These are phyloP conservation scores for Tryphoninae sp. DNA, from an alignment of 2,888 invertebrate genomes.

Conservation along the genomic window DNA sequence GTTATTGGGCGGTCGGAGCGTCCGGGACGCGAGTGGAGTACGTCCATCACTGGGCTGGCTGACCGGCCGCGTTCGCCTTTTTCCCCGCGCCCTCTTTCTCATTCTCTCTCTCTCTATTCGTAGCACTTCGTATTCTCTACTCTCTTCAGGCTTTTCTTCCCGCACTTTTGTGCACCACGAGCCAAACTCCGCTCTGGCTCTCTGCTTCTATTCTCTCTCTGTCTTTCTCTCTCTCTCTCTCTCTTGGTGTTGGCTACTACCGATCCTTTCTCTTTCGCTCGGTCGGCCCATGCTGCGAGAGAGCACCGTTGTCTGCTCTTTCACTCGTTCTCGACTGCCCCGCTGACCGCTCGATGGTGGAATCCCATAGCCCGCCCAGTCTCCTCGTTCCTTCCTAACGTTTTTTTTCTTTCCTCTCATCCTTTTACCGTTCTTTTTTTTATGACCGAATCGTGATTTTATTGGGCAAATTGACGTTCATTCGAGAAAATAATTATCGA, in stretches of 20 bases:
- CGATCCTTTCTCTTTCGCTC: conserved; percentile 56
- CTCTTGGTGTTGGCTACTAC: conserved; percentile 6
- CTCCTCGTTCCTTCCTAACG: conserved; percentile 33
- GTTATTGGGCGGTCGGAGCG: conserved; percentile 72
- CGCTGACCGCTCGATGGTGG: conserved; percentile 65
- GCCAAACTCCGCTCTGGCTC: conserved; percentile 28
- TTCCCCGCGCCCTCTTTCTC: conserved; percentile 33
- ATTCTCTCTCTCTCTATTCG: conserved; percentile 26
- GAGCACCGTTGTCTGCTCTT: conserved; percentile 45
- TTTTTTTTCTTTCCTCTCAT: conserved; percentile 34
- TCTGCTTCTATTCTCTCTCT: conserved; percentile 33
- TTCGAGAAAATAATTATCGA: neutral
- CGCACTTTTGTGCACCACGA: conserved; percentile 26
- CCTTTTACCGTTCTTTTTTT: conserved; percentile 13
- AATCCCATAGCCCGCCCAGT: conserved; percentile 62
- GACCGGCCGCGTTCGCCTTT: conserved; percentile 61
- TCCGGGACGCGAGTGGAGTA: conserved; percentile 71
- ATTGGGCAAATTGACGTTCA: neutral
- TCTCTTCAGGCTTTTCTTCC: conserved; percentile 24
- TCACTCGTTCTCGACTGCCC: conserved; percentile 58
- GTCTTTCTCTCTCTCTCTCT: conserved; percentile 31
- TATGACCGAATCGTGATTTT: neutral
- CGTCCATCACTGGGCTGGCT: conserved; percentile 75
- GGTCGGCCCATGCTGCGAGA: conserved; percentile 52
- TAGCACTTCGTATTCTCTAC: neutral